These are phyloP conservation scores for Melanotaenia boesemani DNA, from an alignment of 2,797 vertebrate genomes.

Conservation along the genomic window DNA sequence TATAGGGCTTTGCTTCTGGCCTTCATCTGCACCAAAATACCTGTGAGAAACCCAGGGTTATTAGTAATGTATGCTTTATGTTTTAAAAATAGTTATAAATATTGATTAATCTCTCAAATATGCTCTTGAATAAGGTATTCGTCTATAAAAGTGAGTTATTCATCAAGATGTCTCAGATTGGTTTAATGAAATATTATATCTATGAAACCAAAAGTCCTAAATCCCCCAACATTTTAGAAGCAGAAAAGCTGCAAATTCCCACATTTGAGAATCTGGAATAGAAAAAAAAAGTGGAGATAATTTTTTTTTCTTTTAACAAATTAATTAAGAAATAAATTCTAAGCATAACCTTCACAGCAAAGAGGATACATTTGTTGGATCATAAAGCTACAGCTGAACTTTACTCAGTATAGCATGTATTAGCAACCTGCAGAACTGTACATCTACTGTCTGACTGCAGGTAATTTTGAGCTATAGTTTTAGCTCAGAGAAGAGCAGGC, in stretches of 20 bases:
- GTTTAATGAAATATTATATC: not conserved
- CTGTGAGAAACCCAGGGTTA: no score
- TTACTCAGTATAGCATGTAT: not conserved
- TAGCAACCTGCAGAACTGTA: conserved; percentile 12
- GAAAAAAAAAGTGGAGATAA: not conserved
- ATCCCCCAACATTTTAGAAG: not conserved
- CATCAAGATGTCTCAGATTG: no score
- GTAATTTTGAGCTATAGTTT: conserved; percentile 6
- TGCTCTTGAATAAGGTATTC: no score
- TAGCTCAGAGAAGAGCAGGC: conserved; percentile 41
- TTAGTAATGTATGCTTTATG: no score
- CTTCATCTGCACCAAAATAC: not conserved
- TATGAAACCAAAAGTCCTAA: not conserved
- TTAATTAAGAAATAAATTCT: not conserved
- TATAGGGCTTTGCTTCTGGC: not conserved
- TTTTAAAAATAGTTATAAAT: no score
- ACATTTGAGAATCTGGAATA: not conserved
- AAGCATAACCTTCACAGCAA: not conserved
- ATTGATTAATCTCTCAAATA: no score
- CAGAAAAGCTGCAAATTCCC: no score
- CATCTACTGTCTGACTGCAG: conserved; percentile 14
- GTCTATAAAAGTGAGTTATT: no score
- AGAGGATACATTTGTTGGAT: not conserved
- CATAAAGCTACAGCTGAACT: not conserved
- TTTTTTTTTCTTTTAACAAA: not conserved